Base-by-base conservation (phyloP, 2,113 vertebrate species). In the Leucosticte australis region DNA sequence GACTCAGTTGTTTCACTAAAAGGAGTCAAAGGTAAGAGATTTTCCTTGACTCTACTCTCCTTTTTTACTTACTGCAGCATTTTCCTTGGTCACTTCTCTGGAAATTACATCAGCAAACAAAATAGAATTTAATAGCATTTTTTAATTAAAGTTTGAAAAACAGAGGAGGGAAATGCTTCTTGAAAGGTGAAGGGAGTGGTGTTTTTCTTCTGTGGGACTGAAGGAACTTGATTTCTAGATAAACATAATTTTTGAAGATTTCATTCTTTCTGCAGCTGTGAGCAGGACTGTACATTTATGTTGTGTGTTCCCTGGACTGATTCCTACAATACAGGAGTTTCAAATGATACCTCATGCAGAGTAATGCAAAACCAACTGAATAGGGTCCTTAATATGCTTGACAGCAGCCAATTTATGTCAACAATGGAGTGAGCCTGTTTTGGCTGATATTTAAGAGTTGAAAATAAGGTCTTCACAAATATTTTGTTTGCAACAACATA, bases 321-420 rank as follows among this genome's bases (percentile, higher is more conserved):
- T 59, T 89, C 67, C 59, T 91, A 35, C 47, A 91, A 57, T 46
- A 85, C 50, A 80, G 87, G n/a, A 69, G 33, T 95, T 92, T 95
- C 63, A 95, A 85, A 74, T 80, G 63, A 85, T 67, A 77, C n/a
- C 20, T 94, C 90, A 91, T 74, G 71, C 63, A 92, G 77, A 87
- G 59, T 92, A 95, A 80, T 56, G 85, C 52, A 92, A 90, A 91
- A 86, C n/a, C 47, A 88, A 27, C 22, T 49, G 75, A 96, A 91
- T 64, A 49, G 39, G 4, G 17, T 64, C 18, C 19, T 94, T 83
- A 85, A 83, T 63, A 52, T 75, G 71, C 79, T 74, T 93, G 71
- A 95, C 90, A 96, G 37, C 47, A 92, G 55, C 19, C 85, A 94
- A 91, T 80, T 94, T 93, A 47, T 30, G 65, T 83, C 71, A 88